A percentile compares a stretch with the other conserved stretches of the same genome.
phyloP scores from a whole-genome alignment of 2,888 invertebrate species.

The Tridacna gigas region DNA sequence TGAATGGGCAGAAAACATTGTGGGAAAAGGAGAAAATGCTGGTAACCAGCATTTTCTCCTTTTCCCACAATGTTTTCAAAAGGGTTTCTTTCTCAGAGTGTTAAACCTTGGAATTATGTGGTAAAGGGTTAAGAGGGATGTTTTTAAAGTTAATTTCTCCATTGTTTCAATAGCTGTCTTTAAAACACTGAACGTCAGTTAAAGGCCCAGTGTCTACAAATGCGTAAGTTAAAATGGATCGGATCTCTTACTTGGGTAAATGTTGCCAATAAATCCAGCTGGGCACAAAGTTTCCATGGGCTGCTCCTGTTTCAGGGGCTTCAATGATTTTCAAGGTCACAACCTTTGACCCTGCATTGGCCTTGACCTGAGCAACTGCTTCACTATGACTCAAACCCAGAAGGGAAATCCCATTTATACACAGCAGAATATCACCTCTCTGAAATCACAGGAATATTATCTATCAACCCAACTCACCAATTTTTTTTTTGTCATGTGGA shows the following conservation, averaged over 20 bases:
- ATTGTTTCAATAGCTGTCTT: too few species aligned
- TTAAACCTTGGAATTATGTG: too few species aligned
- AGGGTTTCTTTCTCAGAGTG: too few species aligned
- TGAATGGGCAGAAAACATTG: too few species aligned
- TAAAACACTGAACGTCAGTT: too few species aligned
- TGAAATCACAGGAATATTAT: conserved; percentile 63
- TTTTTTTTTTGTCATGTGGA: background rate
- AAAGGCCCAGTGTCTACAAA: too few species aligned
- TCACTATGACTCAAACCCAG: conserved; percentile 85
- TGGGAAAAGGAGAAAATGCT: too few species aligned
- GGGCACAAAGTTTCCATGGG: conserved; percentile 85
- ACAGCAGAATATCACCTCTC: conserved; percentile 86
- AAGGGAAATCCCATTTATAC: conserved; percentile 85
- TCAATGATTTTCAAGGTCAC: conserved; percentile 85
- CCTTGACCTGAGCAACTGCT: conserved; percentile 85
- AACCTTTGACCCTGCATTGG: conserved; percentile 81
- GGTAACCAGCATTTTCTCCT: too few species aligned
- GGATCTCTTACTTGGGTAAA: conserved; percentile 83
- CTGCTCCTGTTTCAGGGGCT: conserved; percentile 85
- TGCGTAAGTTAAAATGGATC: too few species aligned
- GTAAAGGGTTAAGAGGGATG: too few species aligned
- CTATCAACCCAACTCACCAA: background rate
- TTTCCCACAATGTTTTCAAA: too few species aligned
- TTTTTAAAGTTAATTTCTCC: too few species aligned
- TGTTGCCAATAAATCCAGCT: conserved; percentile 86